Base-by-base conservation (phyloP, 2,888 invertebrate genomes). In the Apantesis nais region DNA sequence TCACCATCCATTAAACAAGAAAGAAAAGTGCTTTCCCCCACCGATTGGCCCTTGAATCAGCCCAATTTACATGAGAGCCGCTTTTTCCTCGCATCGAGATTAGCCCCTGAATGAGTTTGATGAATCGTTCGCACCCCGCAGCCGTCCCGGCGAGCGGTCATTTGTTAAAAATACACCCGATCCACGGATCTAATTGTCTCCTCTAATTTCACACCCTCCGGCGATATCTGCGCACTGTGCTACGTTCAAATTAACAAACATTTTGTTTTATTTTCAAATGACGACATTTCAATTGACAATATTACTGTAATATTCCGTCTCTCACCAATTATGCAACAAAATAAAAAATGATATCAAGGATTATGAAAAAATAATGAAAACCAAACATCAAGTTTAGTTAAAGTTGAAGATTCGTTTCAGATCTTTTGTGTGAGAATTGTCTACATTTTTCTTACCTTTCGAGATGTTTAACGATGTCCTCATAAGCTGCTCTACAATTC, bases 401-500 rank as follows among this genome's bases (percentile, higher is more conserved):
- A 52, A 66, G 12, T 4, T 29, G 25, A 12, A 25, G 55, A 48
- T 5, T 58, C 14, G 58, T 58, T 29, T 25, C 55, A 25, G 55
- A 55, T 55, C 25, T 55, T 55, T 55, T 25, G 55, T 55, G 3
- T n/a, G 55, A 71, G 60, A 72, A 72, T 48, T 29, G 68, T 74
- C 74, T 64, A 44, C 71, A 55, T 44, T 60, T 68, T 66, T 92
- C 97, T 96, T 97, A 98, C 97, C 98, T 98, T 96, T 98, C 98
- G 91, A 98, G 96, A 93, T 98, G 98, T 96, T 98, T 98, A 85
- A 98, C 98, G 93, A 98, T 98, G 95, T 98, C 98, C 95, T 98
- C 98, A 94, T 98, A 98, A 85, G 98, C 98, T 81, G 98, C 98
- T 94, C 98, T 96, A 96, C 98, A 98, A 95, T 98, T 98, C 96